These are phyloP conservation scores for Agrenia bidenticulata DNA, from an alignment of 2,888 invertebrate species.

Conservation along the genomic window DNA sequence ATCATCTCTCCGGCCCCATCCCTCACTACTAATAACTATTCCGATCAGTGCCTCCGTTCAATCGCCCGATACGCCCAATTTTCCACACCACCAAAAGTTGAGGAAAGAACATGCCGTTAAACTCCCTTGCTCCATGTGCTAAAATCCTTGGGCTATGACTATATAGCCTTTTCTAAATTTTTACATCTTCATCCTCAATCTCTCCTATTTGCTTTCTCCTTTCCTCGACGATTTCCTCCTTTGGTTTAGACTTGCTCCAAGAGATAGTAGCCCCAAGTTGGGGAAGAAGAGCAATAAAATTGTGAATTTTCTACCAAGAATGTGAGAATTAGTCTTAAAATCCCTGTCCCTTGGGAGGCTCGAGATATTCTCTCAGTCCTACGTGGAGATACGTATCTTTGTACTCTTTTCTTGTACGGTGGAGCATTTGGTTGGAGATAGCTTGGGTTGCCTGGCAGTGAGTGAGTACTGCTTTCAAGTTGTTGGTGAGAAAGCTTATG, in stretches of 20 bases:
- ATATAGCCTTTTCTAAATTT: constrained; percentile 8
- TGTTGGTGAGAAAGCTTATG: constrained; percentile 29
- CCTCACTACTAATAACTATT: constrained; percentile 21
- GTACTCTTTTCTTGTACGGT: neutral
- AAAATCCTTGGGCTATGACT: neutral
- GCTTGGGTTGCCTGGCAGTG: constrained; percentile 9
- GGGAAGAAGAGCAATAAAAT: constrained; percentile 16
- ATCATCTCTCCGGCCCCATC: constrained; percentile 10
- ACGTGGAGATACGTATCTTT: neutral
- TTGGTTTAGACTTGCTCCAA: constrained; percentile 9
- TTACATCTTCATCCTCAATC: constrained; percentile 26
- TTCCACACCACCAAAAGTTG: constrained; percentile 19
- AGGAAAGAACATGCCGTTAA: constrained; percentile 6
- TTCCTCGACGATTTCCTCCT: constrained; percentile 13
- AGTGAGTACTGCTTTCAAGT: constrained; percentile 23
- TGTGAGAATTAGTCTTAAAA: constrained; percentile 45
- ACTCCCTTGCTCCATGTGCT: neutral
- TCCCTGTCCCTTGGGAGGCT: constrained; percentile 26
- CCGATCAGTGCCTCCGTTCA: constrained; percentile 16
- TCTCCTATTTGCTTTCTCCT: constrained; percentile 25
- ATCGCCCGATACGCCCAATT: constrained; percentile 18
- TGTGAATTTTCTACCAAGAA: constrained; percentile 12
- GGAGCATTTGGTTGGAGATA: neutral
- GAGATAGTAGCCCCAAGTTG: constrained; percentile 12
- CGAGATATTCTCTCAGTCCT: constrained; percentile 12